A percentile compares a stretch with the other conserved stretches of the same genome.
phyloP scores from a whole-genome alignment of 2,888 invertebrate genomes.

The Spilarctia lutea region DNA sequence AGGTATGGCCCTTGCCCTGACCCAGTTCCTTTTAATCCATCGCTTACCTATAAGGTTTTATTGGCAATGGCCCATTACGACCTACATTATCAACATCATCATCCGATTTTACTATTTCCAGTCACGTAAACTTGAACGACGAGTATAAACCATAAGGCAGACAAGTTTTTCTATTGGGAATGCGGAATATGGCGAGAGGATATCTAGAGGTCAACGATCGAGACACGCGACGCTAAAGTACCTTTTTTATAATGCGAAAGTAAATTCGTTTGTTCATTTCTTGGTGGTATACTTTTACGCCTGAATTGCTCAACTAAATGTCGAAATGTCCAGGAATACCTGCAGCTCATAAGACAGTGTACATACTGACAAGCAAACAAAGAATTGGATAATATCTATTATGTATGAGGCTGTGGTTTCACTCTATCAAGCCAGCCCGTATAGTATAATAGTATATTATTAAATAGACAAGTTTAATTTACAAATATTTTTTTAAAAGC shows the following conservation, averaged over 20 bases:
- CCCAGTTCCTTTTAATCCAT: slow-evolving; percentile 85
- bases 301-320: neutral
- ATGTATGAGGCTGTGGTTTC: neutral
- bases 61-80: slow-evolving; percentile 86
- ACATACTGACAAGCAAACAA: neutral
- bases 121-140: slow-evolving; percentile 85
- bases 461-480: slow-evolving; percentile 16
- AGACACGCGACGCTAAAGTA: slow-evolving; percentile 48
- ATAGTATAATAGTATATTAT: slow-evolving; percentile 31
- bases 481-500: slow-evolving; percentile 4
- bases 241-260: slow-evolving; percentile 45
- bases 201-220: slow-evolving; percentile 51
- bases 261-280: slow-evolving; percentile 28
- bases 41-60: slow-evolving; percentile 87
- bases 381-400: neutral
- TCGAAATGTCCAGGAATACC: neutral
- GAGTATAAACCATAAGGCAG: slow-evolving; percentile 80
- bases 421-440: neutral
- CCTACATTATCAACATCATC: slow-evolving; percentile 87
- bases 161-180: slow-evolving; percentile 58
- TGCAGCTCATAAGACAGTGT: neutral
- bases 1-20: slow-evolving; percentile 81
- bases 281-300: neutral
- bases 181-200: slow-evolving; percentile 57
- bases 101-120: slow-evolving; percentile 86